Evolutionary conservation across 2,797 vertebrate genomes (phyloP).

Genomic region (Coregonus suidteri): DNA sequence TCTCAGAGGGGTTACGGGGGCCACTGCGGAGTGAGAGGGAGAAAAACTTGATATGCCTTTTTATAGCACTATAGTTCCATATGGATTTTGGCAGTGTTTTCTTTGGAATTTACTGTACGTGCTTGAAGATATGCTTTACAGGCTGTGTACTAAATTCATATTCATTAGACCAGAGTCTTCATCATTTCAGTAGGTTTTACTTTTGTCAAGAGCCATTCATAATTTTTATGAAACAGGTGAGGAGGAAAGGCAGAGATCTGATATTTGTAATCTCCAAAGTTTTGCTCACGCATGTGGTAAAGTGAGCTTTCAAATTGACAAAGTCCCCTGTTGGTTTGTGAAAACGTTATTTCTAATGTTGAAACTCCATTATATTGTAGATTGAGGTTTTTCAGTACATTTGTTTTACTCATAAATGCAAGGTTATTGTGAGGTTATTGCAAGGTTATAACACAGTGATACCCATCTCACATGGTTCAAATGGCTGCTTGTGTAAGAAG

Average conservation of each 20-base stretch:
- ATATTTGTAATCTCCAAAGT: constrained; percentile 18
- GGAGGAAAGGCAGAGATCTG: constrained; percentile 20
- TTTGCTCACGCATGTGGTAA: not conserved
- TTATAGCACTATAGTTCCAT: constrained; percentile 46
- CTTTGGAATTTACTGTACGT: constrained; percentile 24
- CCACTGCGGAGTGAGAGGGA: constrained; percentile 6
- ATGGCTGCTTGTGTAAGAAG: not conserved
- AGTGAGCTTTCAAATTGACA: not conserved
- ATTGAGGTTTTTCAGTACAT: not conserved
- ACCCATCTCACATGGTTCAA: not conserved
- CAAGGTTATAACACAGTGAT: not conserved
- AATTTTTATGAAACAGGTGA: constrained; percentile 24
- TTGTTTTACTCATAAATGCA: not conserved
- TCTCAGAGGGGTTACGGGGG: constrained; percentile 37
- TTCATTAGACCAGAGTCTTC: constrained; percentile 23
- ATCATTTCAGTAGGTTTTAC: constrained; percentile 17
- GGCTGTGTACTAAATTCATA: constrained; percentile 21
- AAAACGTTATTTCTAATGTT: not conserved
- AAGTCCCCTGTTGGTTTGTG: not conserved
- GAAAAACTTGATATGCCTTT: constrained; percentile 18
- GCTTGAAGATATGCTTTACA: constrained; percentile 37
- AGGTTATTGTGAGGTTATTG: not conserved
- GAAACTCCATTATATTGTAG: not conserved
- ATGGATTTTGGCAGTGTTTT: constrained; percentile 48
- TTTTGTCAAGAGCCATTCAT: constrained; percentile 27